These are phyloP conservation scores for Synergus japonicus DNA, from an alignment of 2,888 invertebrate species.

Conservation along the genomic window DNA sequence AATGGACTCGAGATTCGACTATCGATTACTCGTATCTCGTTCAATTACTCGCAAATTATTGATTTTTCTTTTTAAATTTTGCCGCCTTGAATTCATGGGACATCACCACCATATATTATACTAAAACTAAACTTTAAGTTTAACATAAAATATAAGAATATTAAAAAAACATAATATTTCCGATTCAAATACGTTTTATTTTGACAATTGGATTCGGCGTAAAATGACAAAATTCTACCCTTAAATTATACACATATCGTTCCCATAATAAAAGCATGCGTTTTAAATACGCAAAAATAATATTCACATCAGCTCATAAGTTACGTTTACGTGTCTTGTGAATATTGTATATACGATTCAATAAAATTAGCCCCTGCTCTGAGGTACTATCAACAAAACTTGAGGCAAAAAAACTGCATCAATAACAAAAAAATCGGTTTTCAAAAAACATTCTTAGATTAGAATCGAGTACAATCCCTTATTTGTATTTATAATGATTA, in stretches of 20 bases:
- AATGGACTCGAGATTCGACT: background rate
- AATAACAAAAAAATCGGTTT: background rate
- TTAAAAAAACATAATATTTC: background rate
- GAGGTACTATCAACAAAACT: background rate
- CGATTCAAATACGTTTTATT: constrained; percentile 25
- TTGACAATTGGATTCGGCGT: constrained; percentile 19
- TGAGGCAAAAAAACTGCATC: constrained; percentile 7
- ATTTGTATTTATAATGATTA: constrained; percentile 1
- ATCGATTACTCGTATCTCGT: background rate
- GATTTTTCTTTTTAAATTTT: background rate
- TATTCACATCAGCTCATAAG: constrained; percentile 30
- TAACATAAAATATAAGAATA: background rate
- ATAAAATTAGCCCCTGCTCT: constrained; percentile 13
- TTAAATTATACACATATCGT: constrained; percentile 22
- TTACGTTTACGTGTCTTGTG: background rate
- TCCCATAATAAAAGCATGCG: constrained; percentile 32
- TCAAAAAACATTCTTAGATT: constrained; percentile 10
- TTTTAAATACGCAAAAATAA: constrained; percentile 34
- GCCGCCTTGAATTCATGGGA: too few relatives aligned
- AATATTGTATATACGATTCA: constrained; percentile 8
- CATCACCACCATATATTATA: too few relatives aligned
- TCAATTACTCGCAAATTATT: background rate
- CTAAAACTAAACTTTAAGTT: too few relatives aligned
- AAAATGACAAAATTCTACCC: constrained; percentile 17
- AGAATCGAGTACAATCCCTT: background rate